A percentile compares a stretch with the other conserved stretches of the same genome.
Conservation (phyloP, 2,888 invertebrate species). For the Cephus runcator region DNA sequence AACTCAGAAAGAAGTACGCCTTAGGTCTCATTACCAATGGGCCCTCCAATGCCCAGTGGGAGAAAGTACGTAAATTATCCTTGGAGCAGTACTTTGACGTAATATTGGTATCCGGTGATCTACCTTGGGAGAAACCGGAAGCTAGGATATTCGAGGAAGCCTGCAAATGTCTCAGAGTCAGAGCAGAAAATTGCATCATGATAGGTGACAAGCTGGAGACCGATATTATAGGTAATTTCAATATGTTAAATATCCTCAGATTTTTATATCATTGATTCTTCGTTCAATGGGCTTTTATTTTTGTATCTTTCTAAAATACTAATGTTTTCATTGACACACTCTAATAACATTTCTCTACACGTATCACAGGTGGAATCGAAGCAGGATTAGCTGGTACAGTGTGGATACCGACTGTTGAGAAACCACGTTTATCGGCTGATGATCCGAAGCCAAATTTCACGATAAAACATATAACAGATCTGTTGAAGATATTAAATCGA, state of each 20-base stretch:
- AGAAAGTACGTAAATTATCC: slow-evolving; percentile 80
- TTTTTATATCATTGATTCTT: not conserved
- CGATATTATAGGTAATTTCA: slow-evolving; percentile 74
- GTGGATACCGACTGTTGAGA: slow-evolving; percentile 75
- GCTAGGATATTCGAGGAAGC: slow-evolving; percentile 85
- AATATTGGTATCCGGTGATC: slow-evolving; percentile 84
- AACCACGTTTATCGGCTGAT: slow-evolving; percentile 56
- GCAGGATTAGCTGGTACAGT: slow-evolving; percentile 83
- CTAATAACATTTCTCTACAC: not conserved
- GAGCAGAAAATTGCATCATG: slow-evolving; percentile 83
- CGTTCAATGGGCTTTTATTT: not conserved
- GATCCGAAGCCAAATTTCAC: slow-evolving; percentile 73
- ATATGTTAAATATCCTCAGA: not conserved
- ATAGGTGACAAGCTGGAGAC: slow-evolving; percentile 90
- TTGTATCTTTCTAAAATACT: too few relatives aligned
- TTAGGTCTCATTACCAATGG: slow-evolving; percentile 89
- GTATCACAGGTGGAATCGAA: slow-evolving; percentile 74
- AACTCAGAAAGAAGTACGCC: slow-evolving; percentile 78
- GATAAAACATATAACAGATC: slow-evolving; percentile 73
- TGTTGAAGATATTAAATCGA: slow-evolving; percentile 69
- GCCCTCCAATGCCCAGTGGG: slow-evolving; percentile 88
- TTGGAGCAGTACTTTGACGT: slow-evolving; percentile 81
- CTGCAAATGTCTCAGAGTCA: slow-evolving; percentile 79
- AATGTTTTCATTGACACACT: not conserved
- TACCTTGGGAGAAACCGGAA: slow-evolving; percentile 88